Conservation (phyloP, 1,140 invertebrate genomes). For the Stratiolaelaps scimitus region DNA sequence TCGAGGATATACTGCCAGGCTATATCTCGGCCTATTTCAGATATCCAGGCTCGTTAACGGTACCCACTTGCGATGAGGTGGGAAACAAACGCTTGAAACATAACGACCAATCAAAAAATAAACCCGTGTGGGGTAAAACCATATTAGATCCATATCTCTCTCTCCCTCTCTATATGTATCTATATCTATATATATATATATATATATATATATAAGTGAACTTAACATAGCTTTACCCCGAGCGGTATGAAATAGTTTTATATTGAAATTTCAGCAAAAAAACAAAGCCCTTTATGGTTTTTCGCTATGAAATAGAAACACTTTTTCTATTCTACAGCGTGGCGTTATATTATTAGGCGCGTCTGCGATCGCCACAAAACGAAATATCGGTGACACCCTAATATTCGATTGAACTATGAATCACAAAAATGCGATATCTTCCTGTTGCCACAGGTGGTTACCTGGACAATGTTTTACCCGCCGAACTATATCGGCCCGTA, state of each 20-base stretch:
- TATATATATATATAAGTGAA: not conserved
- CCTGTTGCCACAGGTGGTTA: too few species aligned
- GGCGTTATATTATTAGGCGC: not conserved
- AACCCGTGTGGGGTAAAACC: not conserved
- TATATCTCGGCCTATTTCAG: constrained; percentile 17
- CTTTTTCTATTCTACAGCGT: not conserved
- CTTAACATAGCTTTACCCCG: not conserved
- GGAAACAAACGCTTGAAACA: not conserved
- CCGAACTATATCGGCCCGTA: constrained; percentile 3
- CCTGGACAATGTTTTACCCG: constrained; percentile 21
- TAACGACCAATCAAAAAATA: not conserved
- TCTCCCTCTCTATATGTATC: not conserved
- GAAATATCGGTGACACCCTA: too few species aligned
- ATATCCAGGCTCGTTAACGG: constrained; percentile 7
- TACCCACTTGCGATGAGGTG: constrained; percentile 16
- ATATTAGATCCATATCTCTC: not conserved
- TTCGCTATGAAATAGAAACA: not conserved
- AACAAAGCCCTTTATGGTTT: too few species aligned
- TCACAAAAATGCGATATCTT: too few species aligned
- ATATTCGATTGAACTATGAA: too few species aligned
- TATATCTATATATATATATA: not conserved
- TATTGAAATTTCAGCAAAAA: too few species aligned
- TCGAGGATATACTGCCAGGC: constrained; percentile 14
- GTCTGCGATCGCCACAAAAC: too few species aligned
- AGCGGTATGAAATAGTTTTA: too few species aligned